These are phyloP conservation scores for Florisuga fusca DNA, from an alignment of 2,797 vertebrate genomes.

Conservation along the genomic window DNA sequence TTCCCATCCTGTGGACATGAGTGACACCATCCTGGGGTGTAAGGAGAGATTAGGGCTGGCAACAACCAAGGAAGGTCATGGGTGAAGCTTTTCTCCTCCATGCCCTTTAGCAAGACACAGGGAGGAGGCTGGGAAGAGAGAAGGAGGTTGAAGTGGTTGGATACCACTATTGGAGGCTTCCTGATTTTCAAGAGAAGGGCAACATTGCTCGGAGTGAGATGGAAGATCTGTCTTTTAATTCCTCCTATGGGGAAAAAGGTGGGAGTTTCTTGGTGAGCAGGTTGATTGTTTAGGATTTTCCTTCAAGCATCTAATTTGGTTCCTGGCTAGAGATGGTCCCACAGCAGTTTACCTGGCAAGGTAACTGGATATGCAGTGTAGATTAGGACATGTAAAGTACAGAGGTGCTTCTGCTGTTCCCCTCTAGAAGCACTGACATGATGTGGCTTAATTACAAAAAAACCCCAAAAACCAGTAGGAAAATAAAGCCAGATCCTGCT, in stretches of 20 bases:
- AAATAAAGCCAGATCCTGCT: background rate
- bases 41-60: background rate
- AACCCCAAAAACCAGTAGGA: background rate
- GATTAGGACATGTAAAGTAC: background rate
- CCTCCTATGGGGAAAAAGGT: background rate
- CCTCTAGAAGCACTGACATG: background rate
- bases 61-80: background rate
- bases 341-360: background rate
- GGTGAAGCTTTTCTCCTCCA: background rate
- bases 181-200: background rate
- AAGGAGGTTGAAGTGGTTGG: background rate
- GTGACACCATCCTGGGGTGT: background rate
- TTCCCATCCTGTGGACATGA: accelerated
- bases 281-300: background rate
- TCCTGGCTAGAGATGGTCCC: background rate
- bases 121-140: background rate
- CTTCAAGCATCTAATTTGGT: background rate
- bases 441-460: background rate
- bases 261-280: background rate
- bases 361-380: background rate
- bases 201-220: background rate
- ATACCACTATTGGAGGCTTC: background rate
- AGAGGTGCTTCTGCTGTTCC: background rate
- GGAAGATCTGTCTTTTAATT: background rate
- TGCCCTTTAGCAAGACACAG: background rate